These are phyloP conservation scores for Notoglanidium macrostoma DNA, from an alignment of 2,797 vertebrate genomes.

Conservation along the genomic window DNA sequence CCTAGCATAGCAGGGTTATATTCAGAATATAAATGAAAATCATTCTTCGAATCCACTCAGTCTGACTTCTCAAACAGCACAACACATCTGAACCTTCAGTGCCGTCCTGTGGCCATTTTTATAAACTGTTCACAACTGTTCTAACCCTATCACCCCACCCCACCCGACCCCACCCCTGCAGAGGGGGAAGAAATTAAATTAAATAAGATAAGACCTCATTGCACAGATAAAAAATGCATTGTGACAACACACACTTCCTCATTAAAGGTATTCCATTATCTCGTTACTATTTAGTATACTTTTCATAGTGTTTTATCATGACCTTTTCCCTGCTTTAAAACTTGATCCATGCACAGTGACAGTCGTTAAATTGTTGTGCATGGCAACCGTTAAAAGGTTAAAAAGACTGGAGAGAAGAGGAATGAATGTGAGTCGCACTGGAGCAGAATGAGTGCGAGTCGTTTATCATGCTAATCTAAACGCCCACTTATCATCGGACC, in stretches of 20 bases:
- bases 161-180: too few relatives aligned
- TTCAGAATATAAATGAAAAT: neutral
- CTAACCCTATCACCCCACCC: too few relatives aligned
- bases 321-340: conserved; percentile 27
- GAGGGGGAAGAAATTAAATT: neutral
- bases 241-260: neutral
- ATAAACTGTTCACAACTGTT: neutral
- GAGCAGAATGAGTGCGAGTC: conserved; percentile 49
- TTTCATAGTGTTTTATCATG: conserved; percentile 16
- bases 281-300: neutral
- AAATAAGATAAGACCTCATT: neutral
- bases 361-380: conserved; percentile 35
- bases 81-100: conserved; percentile 58
- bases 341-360: conserved; percentile 21
- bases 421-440: conserved; percentile 60
- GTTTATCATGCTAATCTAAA: conserved; percentile 69
- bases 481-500: conserved; percentile 61
- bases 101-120: conserved; percentile 68
- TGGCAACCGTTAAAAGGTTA: conserved; percentile 44
- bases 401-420: conserved; percentile 44
- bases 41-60: neutral
- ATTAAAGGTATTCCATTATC: conserved; percentile 4
- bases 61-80: neutral
- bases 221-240: neutral
- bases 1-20: neutral